Evolutionary conservation across 2,888 invertebrate genomes (phyloP), one percentile per base, ranked within the genome.

Genomic region (Drosophila maculinotata): DNA sequence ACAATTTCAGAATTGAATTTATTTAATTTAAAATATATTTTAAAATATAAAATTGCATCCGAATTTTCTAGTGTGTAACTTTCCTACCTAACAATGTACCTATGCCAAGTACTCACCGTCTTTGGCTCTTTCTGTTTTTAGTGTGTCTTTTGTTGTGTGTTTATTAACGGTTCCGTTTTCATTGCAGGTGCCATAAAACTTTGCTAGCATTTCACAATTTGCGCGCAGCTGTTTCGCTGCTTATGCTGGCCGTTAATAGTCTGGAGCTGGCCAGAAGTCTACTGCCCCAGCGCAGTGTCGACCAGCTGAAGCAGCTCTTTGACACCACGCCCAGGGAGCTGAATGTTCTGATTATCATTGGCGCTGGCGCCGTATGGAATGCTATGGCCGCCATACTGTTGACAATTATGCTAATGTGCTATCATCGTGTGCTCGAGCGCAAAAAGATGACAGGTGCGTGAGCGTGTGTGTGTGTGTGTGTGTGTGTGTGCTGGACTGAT

Each of bases 151-250:
- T 38, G 17, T 38, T 31, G 39, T 4, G n/a, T 45, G n/a, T 17
- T 35, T 47, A 8, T 49, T 69, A 57, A 64, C 53, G 35, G 57
- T 69, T 59, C 33, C 42, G 45, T 28, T 62, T 49, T 57, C 36
- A 20, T 70, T 76, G 41, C 85, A 90, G 90, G 71, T 83, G 86
- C 74, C 89, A 90, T 79, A 87, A 80, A 79, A 89, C 89, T 72
- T 81, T 91, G 80, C 79, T 91, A 66, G 87, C 86, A 76, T 91
- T 90, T 78, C 91, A 91, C 82, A 91, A 91, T 88, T 77, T 88
- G 74, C 89, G 91, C 48, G 90, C 91, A 49, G 85, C 89, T 58
- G 71, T 88, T 58, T 88, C 86, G 65, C 65, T 91, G 52, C 75
- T 89, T 9, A 66, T 91, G 54, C 69, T 91, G 69, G 79, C 89